phyloP scores from a whole-genome alignment of 2,888 invertebrate species.

The Eumerus sabulonum region DNA sequence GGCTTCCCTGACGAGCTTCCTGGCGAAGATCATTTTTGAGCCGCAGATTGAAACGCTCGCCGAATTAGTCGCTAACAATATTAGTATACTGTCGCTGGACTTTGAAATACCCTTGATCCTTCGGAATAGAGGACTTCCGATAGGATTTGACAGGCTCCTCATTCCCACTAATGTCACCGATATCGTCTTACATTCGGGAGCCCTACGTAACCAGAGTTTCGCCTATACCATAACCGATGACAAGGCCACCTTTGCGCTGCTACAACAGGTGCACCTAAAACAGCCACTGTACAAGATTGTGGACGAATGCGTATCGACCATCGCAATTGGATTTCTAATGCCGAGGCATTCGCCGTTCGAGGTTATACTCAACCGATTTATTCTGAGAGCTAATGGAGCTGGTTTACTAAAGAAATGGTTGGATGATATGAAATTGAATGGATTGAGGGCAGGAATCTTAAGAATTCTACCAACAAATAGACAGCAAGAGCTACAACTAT shows the following conservation, averaged over 20 bases:
- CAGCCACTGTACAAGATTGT: constrained; percentile 69
- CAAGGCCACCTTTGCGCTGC: constrained; percentile 69
- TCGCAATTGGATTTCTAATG: constrained; percentile 71
- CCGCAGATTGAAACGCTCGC: constrained; percentile 65
- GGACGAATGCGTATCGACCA: constrained; percentile 69
- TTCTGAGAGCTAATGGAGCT: constrained; percentile 64
- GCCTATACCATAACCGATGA: constrained; percentile 70
- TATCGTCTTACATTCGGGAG: constrained; percentile 35
- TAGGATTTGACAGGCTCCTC: constrained; percentile 65
- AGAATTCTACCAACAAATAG: constrained; percentile 37
- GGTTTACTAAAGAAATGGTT: constrained; percentile 71
- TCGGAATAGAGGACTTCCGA: constrained; percentile 69
- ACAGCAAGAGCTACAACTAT: constrained; percentile 51
- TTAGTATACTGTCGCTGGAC: constrained; percentile 66
- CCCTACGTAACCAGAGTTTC: constrained; percentile 31
- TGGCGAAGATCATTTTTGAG: constrained; percentile 70
- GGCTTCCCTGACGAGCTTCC: constrained; percentile 71
- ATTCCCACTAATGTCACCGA: constrained; percentile 46
- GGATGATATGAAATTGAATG: constrained; percentile 62
- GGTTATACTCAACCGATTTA: constrained; percentile 70
- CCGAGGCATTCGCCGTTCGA: constrained; percentile 71
- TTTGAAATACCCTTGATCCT: constrained; percentile 70
- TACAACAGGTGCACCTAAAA: constrained; percentile 70
- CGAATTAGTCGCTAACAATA: constrained; percentile 63
- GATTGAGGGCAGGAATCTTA: constrained; percentile 66